A percentile compares a stretch with the other conserved stretches of the same genome.
These are phyloP conservation scores for Latrodectus geometricus DNA, from an alignment of 1,140 invertebrate genomes.

Conservation along the genomic window DNA sequence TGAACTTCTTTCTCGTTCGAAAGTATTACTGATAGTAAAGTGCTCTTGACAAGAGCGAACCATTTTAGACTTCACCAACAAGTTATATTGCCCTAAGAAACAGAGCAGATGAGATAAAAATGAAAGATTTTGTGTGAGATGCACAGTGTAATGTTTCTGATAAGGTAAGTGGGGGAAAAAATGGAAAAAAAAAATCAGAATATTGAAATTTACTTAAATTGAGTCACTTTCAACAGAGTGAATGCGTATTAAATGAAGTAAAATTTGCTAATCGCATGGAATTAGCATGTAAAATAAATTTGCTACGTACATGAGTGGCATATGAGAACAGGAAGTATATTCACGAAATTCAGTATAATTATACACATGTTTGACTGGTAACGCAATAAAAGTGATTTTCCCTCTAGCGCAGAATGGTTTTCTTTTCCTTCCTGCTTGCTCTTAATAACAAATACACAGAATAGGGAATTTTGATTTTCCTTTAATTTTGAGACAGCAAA, in stretches of 20 bases:
- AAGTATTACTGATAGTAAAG: slow-evolving; percentile 25
- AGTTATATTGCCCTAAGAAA: slow-evolving; percentile 53
- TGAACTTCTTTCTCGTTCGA: slow-evolving; percentile 2
- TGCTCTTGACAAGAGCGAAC: neutral
- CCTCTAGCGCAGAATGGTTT: too few relatives aligned
- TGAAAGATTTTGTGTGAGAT: neutral
- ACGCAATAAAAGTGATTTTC: too few relatives aligned
- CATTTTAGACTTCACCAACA: slow-evolving; percentile 33
- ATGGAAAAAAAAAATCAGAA: neutral
- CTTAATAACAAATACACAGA: too few relatives aligned
- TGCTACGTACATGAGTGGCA: too few relatives aligned
- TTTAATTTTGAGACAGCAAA: too few relatives aligned
- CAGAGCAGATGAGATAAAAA: neutral
- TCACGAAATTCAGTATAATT: too few relatives aligned
- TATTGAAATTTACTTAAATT: neutral
- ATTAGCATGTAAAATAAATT: too few relatives aligned
- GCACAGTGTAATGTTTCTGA: neutral
- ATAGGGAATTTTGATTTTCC: too few relatives aligned
- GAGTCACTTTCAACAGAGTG: neutral
- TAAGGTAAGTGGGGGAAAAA: neutral
- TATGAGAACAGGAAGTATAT: too few relatives aligned
- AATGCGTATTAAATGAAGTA: neutral
- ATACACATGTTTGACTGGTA: too few relatives aligned
- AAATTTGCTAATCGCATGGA: too few relatives aligned
- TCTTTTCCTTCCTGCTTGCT: too few relatives aligned